phyloP scores from a whole-genome alignment of 2,888 invertebrate genomes.

The Spisula subtruncata region DNA sequence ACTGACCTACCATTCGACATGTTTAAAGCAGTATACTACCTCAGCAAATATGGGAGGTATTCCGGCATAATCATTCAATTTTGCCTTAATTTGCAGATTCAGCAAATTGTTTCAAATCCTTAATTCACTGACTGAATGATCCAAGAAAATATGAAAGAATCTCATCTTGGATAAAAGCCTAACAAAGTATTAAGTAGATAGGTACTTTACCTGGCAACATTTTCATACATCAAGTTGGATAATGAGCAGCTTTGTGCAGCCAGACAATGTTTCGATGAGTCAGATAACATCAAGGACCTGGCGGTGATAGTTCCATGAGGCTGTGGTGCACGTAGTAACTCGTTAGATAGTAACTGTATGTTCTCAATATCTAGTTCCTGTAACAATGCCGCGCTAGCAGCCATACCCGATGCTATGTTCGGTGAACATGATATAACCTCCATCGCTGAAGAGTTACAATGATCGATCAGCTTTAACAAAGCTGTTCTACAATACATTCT shows the following conservation, averaged over 20 bases:
- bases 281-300: constrained; percentile 75
- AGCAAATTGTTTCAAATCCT: too few relatives aligned
- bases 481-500: constrained; percentile 86
- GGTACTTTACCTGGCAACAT: constrained; percentile 74
- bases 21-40: too few relatives aligned
- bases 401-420: constrained; percentile 83
- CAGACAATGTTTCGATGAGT: constrained; percentile 81
- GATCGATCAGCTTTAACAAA: constrained; percentile 84
- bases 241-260: constrained; percentile 80
- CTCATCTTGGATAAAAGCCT: too few relatives aligned
- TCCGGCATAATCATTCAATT: too few relatives aligned
- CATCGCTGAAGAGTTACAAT: constrained; percentile 86
- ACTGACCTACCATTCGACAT: too few relatives aligned
- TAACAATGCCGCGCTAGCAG: constrained; percentile 84
- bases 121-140: too few relatives aligned
- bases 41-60: too few relatives aligned
- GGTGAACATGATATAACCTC: constrained; percentile 80
- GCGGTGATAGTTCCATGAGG: constrained; percentile 83
- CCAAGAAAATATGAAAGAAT: too few relatives aligned
- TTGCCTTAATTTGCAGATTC: too few relatives aligned
- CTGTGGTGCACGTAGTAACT: constrained; percentile 83
- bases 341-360: constrained; percentile 87
- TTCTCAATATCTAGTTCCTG: constrained; percentile 87
- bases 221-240: constrained; percentile 84
- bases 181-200: background rate